These are phyloP conservation scores for Apodemus speciosus DNA, from an alignment of 2,113 vertebrate genomes.

Conservation along the genomic window DNA sequence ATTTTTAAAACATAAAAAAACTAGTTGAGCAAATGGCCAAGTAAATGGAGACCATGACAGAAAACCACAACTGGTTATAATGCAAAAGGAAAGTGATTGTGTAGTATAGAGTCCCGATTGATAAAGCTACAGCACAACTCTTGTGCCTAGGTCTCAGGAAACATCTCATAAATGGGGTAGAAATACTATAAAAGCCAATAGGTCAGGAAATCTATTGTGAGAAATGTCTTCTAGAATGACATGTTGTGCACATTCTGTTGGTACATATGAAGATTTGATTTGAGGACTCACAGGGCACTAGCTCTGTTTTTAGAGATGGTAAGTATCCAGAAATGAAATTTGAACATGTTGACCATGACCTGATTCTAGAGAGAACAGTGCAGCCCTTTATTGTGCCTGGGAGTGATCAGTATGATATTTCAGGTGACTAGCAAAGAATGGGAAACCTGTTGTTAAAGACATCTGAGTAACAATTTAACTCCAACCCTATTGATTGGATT, in stretches of 20 bases:
- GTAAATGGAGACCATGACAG: too few species aligned
- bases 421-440: conserved; percentile 29
- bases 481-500: neutral
- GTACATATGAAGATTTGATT: neutral
- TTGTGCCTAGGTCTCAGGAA: neutral
- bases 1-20: neutral
- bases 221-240: neutral
- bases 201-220: neutral
- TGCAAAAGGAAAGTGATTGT: neutral
- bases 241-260: neutral
- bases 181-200: neutral
- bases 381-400: neutral
- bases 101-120: too few species aligned
- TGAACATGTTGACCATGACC: neutral
- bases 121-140: neutral
- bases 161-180: neutral
- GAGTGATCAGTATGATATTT: conserved; percentile 9
- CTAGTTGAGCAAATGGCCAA: neutral
- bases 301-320: neutral
- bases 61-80: neutral
- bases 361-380: neutral
- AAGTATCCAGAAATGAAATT: conserved; percentile 1
- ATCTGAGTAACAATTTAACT: conserved; percentile 35
- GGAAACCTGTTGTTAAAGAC: conserved; percentile 22
- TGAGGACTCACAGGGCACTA: neutral